phyloP scores from a whole-genome alignment of 2,888 invertebrate genomes.

The Timandra comae region DNA sequence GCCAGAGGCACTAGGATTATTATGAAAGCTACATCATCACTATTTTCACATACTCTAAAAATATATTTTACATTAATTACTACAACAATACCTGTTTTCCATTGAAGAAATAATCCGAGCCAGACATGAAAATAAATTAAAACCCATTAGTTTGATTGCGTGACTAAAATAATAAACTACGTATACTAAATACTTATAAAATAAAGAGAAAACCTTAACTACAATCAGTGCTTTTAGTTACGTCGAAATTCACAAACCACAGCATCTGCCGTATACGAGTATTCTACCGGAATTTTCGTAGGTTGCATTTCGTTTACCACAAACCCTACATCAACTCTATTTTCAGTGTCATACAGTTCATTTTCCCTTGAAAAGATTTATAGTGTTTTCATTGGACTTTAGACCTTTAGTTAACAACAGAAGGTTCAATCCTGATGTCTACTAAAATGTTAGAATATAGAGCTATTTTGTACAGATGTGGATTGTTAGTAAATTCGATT shows the following conservation, averaged over 20 bases:
- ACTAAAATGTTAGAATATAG: conserved; percentile 53
- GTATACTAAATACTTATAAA: too few relatives aligned
- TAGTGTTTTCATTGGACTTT: conserved; percentile 36
- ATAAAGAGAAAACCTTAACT: conserved; percentile 38
- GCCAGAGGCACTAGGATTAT: too few relatives aligned
- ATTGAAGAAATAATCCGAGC: too few relatives aligned
- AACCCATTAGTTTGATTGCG: too few relatives aligned
- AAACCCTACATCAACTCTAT: conserved; percentile 9
- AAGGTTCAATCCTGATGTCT: conserved; percentile 69
- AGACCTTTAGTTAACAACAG: conserved; percentile 37
- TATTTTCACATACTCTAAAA: too few relatives aligned
- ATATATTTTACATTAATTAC: too few relatives aligned
- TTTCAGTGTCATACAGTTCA: conserved; percentile 17
- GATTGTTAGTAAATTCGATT: conserved; percentile 62
- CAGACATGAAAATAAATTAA: too few relatives aligned
- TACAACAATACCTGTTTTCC: too few relatives aligned
- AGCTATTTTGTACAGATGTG: conserved; percentile 64
- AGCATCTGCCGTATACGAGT: conserved; percentile 61
- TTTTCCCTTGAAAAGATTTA: conserved; percentile 22
- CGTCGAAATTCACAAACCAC: conserved; percentile 66
- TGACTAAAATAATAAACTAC: too few relatives aligned
- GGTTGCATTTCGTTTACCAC: conserved; percentile 57
- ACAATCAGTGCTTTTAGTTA: conserved; percentile 60
- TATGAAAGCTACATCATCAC: too few relatives aligned
- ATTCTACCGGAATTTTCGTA: conserved; percentile 49